Conservation (phyloP, 2,113 vertebrate species). For the Sclerurus mexicanus region DNA sequence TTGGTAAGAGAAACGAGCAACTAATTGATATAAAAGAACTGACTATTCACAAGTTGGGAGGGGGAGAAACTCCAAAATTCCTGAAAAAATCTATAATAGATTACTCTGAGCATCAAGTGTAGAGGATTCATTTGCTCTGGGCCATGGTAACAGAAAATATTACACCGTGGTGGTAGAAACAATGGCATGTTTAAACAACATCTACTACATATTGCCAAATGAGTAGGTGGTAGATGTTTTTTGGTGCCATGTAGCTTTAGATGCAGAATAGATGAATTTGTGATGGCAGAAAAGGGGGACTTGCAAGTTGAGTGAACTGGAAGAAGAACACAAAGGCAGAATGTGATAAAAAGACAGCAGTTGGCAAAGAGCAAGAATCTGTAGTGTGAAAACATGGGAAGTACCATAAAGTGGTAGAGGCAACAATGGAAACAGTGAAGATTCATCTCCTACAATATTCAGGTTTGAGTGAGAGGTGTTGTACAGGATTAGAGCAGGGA, state of each 20-base stretch:
- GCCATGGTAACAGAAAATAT: not conserved
- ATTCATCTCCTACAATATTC: not conserved
- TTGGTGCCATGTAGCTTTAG: not conserved
- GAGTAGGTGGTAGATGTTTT: not conserved
- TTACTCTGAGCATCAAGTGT: not conserved
- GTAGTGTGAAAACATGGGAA: not conserved
- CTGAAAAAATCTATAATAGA: not conserved
- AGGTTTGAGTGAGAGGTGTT: not conserved
- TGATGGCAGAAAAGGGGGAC: not conserved
- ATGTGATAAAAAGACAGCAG: not conserved
- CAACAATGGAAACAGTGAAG: not conserved
- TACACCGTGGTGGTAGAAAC: not conserved
- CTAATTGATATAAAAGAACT: not conserved
- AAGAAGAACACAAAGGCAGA: not conserved
- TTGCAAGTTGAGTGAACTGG: not conserved
- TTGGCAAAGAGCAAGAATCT: not conserved
- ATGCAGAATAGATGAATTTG: not conserved
- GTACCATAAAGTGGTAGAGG: not conserved
- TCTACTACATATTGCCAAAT: not conserved
- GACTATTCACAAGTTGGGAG: not conserved
- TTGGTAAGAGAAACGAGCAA: not conserved
- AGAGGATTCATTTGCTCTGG: not conserved
- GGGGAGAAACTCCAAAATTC: not conserved
- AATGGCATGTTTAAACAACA: not conserved
- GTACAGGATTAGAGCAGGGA: not conserved